Evolutionary conservation across 1,140 invertebrate species (phyloP).

Genomic region (Leptopilina boulardi): DNA sequence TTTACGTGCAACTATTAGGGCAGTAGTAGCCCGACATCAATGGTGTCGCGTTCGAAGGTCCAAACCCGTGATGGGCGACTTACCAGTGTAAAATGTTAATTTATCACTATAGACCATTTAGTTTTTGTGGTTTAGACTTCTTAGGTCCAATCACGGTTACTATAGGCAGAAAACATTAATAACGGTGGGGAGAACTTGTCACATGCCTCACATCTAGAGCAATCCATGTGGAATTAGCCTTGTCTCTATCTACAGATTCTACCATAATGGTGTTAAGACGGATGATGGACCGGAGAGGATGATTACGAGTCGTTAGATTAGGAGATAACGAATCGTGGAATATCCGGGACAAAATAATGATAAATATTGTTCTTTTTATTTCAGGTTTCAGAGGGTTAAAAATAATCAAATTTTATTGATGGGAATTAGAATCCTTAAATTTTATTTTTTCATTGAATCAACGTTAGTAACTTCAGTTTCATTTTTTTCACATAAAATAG

Average conservation of each 20-base stretch:
- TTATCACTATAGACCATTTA: slow-evolving; percentile 52
- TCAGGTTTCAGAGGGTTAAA: no score
- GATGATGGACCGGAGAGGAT: slow-evolving; percentile 26
- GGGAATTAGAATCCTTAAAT: no score
- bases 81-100: slow-evolving; percentile 27
- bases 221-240: slow-evolving; percentile 70
- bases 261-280: slow-evolving; percentile 40
- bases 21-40: not conserved
- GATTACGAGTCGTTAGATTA: no score
- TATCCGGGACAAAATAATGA: no score
- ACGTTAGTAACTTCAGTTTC: no score
- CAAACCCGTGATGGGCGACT: slow-evolving; percentile 35
- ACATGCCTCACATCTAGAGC: slow-evolving; percentile 69
- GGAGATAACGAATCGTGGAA: no score
- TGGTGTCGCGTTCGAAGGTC: not conserved
- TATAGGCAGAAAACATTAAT: slow-evolving; percentile 56
- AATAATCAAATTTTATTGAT: no score
- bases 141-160: slow-evolving; percentile 60
- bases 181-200: slow-evolving; percentile 67
- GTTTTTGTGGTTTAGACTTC: slow-evolving; percentile 60
- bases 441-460: no score
- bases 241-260: slow-evolving; percentile 1
- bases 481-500: no score
- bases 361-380: no score
- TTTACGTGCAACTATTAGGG: slow-evolving; percentile 37